phyloP scores from a whole-genome alignment of 2,113 vertebrate species.

The Leucosticte australis region DNA sequence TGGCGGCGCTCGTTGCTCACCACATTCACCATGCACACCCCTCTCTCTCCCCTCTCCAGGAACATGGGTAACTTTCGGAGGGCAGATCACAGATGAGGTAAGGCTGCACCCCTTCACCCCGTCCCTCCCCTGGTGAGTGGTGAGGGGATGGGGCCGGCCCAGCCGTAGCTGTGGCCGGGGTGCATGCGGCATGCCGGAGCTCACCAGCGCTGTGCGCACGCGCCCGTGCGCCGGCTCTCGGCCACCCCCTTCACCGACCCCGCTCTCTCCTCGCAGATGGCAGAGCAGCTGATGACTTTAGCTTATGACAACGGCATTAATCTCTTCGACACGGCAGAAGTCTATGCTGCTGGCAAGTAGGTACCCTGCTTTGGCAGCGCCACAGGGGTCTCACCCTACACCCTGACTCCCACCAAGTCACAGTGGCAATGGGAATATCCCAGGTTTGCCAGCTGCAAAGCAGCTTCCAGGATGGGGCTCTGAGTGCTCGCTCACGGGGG shows the following conservation, averaged over 20 bases:
- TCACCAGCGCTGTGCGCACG: neutral
- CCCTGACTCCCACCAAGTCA: neutral
- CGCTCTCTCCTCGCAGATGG: slow-evolving; percentile 82
- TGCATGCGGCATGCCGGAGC: fast-evolving
- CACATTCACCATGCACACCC: fast-evolving
- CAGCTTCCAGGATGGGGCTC: fast-evolving
- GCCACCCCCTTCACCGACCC: neutral
- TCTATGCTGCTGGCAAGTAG: slow-evolving; percentile 97
- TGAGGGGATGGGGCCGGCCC: neutral
- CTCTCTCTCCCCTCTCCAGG: slow-evolving; percentile 73
- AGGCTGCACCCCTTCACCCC: neutral
- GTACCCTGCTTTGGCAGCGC: slow-evolving; percentile 28
- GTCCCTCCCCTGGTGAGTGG: neutral
- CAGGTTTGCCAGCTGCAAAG: neutral
- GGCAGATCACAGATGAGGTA: slow-evolving; percentile 98
- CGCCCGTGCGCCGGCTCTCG: fast-evolving
- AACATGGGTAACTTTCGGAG: slow-evolving; percentile 99
- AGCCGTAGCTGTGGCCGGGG: neutral
- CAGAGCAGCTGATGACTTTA: slow-evolving; percentile 96
- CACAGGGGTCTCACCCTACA: neutral
- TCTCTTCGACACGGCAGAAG: slow-evolving; percentile 97
- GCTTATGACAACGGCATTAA: slow-evolving; percentile 99
- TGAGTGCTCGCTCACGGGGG: fast-evolving
- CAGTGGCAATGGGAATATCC: fast-evolving
- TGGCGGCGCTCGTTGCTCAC: fast-evolving